Evolutionary conservation across 2,797 vertebrate species (phyloP).

Genomic region (Echeneis naucrates): DNA sequence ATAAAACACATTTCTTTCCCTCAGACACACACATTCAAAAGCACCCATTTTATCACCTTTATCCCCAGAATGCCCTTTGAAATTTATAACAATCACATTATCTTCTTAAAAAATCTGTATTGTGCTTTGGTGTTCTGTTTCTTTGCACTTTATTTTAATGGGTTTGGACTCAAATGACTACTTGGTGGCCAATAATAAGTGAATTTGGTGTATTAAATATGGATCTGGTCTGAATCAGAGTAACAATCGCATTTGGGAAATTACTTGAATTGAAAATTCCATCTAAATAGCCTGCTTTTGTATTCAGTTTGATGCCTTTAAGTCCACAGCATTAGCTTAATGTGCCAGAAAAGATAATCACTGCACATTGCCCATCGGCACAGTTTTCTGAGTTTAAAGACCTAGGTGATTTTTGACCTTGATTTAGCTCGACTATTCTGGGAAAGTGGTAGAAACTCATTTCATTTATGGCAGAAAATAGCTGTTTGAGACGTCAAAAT

Average conservation of each 20-base stretch:
- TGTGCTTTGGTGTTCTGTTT: neutral
- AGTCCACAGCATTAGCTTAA: constrained; percentile 50
- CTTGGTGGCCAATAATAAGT: constrained; percentile 30
- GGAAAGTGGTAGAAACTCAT: constrained; percentile 44
- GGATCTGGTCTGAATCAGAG: constrained; percentile 53
- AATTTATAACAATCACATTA: constrained; percentile 19
- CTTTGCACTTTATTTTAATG: constrained; percentile 34
- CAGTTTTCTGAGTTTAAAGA: constrained; percentile 37
- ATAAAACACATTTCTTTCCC: constrained; percentile 15
- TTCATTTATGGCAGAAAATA: constrained; percentile 35
- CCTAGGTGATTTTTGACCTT: constrained; percentile 56
- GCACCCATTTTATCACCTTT: constrained; percentile 10
- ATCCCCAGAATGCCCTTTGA: constrained; percentile 6
- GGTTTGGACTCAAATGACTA: constrained; percentile 31
- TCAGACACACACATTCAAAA: constrained; percentile 8
- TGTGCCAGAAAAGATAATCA: constrained; percentile 55
- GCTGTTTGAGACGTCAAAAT: constrained; percentile 22
- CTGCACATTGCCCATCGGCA: constrained; percentile 27
- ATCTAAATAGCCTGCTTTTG: constrained; percentile 47
- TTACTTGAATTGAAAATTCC: constrained; percentile 51
- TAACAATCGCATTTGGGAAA: constrained; percentile 46
- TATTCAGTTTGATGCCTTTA: constrained; percentile 43
- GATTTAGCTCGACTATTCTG: constrained; percentile 43
- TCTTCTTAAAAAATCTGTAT: constrained; percentile 14
- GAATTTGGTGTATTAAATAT: constrained; percentile 43